Evolutionary conservation across 2,113 vertebrate genomes (phyloP).

Genomic region (Catharus bicknelli): DNA sequence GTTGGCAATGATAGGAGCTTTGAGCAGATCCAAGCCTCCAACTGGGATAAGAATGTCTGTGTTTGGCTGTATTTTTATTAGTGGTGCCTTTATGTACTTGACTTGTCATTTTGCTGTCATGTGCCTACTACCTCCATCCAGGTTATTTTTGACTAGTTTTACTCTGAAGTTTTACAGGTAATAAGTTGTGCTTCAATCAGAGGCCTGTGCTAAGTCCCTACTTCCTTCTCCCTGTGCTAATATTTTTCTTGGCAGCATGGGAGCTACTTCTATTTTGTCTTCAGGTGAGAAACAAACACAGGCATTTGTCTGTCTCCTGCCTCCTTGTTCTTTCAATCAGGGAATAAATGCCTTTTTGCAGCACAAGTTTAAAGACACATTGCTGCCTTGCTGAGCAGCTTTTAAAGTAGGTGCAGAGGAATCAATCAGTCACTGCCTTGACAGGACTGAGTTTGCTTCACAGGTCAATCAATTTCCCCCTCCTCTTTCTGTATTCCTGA

Average conservation of each 20-base stretch:
- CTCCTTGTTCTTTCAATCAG: background rate
- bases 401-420: conserved; percentile 3
- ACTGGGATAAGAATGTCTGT: background rate
- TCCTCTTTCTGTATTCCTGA: background rate
- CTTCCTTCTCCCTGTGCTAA: conserved; percentile 19
- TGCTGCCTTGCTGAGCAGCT: background rate
- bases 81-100: background rate
- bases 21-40: background rate
- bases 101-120: conserved; percentile 9
- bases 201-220: conserved; percentile 39
- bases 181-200: conserved; percentile 55
- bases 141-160: conserved; percentile 58
- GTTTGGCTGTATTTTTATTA: background rate
- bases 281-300: background rate
- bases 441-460: background rate
- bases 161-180: conserved; percentile 28
- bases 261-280: conserved; percentile 9
- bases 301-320: background rate
- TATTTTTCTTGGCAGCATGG: conserved; percentile 51
- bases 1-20: background rate
- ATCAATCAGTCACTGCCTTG: background rate
- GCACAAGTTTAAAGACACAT: background rate
- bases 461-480: background rate
- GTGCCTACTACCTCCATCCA: background rate
- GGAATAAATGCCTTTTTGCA: background rate